Percentiles rank a stretch among this genome's conserved stretches.
These are phyloP conservation scores for Halictus quadricinctus DNA, from an alignment of 2,888 invertebrate genomes.

Conservation along the genomic window DNA sequence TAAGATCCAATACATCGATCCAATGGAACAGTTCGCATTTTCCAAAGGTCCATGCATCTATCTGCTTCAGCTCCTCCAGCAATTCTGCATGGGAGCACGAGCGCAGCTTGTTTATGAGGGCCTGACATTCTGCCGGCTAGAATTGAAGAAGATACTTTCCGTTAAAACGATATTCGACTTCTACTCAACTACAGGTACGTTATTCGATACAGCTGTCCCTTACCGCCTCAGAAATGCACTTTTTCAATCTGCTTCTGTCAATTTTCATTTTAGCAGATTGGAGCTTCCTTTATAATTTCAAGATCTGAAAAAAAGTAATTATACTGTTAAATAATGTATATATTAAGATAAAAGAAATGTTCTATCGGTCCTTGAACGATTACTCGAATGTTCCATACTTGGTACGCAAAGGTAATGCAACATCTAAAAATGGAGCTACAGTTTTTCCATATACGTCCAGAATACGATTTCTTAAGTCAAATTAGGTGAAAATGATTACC, in stretches of 20 bases:
- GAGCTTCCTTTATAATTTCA: slow-evolving; percentile 65
- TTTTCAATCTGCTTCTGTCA: slow-evolving; percentile 90
- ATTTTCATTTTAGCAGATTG: slow-evolving; percentile 87
- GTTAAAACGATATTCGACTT: background rate
- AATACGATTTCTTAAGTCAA: background rate
- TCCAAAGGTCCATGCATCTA: slow-evolving; percentile 92
- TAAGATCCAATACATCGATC: slow-evolving; percentile 91
- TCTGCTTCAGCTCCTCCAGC: slow-evolving; percentile 87
- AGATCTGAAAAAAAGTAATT: slow-evolving; percentile 68
- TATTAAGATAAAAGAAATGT: background rate
- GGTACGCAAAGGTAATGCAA: background rate
- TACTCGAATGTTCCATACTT: slow-evolving; percentile 14
- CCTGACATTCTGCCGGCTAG: slow-evolving; percentile 89
- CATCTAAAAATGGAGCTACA: slow-evolving; percentile 10
- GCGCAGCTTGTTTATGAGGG: slow-evolving; percentile 89
- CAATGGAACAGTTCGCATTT: slow-evolving; percentile 94
- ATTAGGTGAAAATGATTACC: background rate
- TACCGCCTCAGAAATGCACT: slow-evolving; percentile 92
- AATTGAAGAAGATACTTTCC: slow-evolving; percentile 33
- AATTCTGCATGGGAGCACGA: slow-evolving; percentile 87
- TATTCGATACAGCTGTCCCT: slow-evolving; percentile 70
- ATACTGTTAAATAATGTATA: background rate
- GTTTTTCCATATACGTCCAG: background rate
- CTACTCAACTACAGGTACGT: too few relatives aligned
- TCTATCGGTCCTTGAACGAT: background rate